Conservation (phyloP, 2,888 invertebrate species). For the Invenusta paracnida region DNA sequence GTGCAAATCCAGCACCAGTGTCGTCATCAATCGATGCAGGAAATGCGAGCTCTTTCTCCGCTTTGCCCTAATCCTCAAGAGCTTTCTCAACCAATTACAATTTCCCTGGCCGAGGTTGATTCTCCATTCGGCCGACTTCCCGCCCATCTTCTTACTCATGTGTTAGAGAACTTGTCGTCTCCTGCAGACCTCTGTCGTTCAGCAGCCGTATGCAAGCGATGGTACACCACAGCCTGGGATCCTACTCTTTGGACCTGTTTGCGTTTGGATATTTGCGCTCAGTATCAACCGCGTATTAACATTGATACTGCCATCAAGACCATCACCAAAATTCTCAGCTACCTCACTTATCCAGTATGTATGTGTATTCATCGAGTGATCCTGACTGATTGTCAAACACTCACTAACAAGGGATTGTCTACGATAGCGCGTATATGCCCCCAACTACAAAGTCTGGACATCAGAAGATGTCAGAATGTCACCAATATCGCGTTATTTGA, state of each 20-base stretch:
- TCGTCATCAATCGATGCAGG: neutral
- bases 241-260: slow-evolving; percentile 72
- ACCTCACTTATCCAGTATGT: slow-evolving; percentile 69
- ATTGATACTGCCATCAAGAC: slow-evolving; percentile 67
- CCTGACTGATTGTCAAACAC: slow-evolving; percentile 69
- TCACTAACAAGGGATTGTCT: slow-evolving; percentile 74
- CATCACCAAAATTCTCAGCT: slow-evolving; percentile 67
- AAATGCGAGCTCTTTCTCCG: neutral
- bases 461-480: slow-evolving; percentile 71
- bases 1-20: neutral
- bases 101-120: neutral
- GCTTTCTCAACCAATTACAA: too few species aligned
- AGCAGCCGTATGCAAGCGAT: slow-evolving; percentile 72
- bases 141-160: slow-evolving; percentile 52
- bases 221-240: slow-evolving; percentile 74
- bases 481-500: slow-evolving; percentile 75
- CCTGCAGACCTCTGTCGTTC: slow-evolving; percentile 70
- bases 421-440: slow-evolving; percentile 74
- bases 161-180: slow-evolving; percentile 71
- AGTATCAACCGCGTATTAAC: slow-evolving; percentile 66
- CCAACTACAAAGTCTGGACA: slow-evolving; percentile 74
- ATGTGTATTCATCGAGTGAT: slow-evolving; percentile 69
- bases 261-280: slow-evolving; percentile 63
- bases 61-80: too few species aligned
- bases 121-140: neutral